Evolutionary conservation across 2,113 vertebrate genomes (phyloP), one percentile per base, ranked within the genome.

Genomic region (Nanorana parkeri): DNA sequence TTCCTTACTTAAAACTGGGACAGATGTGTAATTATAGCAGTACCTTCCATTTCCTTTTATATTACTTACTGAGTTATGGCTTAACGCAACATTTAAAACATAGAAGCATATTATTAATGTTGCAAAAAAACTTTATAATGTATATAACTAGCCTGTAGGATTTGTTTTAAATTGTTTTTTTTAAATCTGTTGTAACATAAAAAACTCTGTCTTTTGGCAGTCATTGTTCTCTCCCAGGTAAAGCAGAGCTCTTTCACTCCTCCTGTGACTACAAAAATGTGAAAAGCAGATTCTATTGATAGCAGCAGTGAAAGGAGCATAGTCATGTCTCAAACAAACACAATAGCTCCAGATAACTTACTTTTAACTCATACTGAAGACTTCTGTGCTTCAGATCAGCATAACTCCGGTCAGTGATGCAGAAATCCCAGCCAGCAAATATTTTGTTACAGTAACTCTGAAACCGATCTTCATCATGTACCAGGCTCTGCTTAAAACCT

Each of bases 401-500:
- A 11, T 94, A 94, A 1, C 86, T 92, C 47, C 88, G 90, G 67
- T 95, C 95, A 75, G 95, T 97, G 87, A 99, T 97, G 83, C 97
- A 96, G 89, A 97, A 99, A 83, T 99, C 97, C 98, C 98, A 99
- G 85, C 97, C 97, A 0, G 98, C 92, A 83, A 99, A 99, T 68
- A 99, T 90, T 89, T 99, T 99, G 87, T 99, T 99, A 89, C 96
- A 98, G 81, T 99, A 99, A 83, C 95, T 98, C 91, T 99, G 97
- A 84, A 97, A 99, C 16, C 92, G 92, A 66, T 99, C 95, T 87
- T 95, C 95, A 20, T 89, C 91, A 61, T 92, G 90, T 60, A 99
- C 84, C 84, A 99, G 90, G 82, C 91, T 96, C 20, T 90, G 91
- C 75, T 95, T 99, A 88, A 99, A 97, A 1, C 97, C 97, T 0